A percentile compares a stretch with the other conserved stretches of the same genome.
Conservation (phyloP, 1,140 invertebrate species). For the Acromyrmex echinatior region DNA sequence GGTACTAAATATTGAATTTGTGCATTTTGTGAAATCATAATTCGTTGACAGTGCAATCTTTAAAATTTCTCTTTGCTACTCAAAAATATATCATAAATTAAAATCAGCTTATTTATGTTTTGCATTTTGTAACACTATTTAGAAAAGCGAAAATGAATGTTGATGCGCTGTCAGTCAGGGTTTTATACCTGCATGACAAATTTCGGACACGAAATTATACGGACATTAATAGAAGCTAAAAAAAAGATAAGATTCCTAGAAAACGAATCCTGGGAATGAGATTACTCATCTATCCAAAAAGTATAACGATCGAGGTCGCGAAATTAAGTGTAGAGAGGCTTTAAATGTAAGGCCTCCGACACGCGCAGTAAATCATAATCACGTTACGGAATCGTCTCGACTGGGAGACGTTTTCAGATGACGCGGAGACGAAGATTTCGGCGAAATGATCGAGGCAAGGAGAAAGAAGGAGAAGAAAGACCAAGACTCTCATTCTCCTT, state of each 20-base stretch:
- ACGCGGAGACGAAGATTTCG: slow-evolving; percentile 74
- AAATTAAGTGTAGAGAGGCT: slow-evolving; percentile 28
- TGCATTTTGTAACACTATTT: neutral
- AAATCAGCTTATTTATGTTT: slow-evolving; percentile 5
- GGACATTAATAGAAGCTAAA: slow-evolving; percentile 33
- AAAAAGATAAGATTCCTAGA: slow-evolving; percentile 51
- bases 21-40: slow-evolving; percentile 24
- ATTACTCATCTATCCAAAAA: slow-evolving; percentile 15
- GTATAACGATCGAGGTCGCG: slow-evolving; percentile 11
- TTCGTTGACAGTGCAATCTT: neutral
- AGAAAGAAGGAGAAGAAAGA: slow-evolving; percentile 7
- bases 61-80: neutral
- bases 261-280: slow-evolving; percentile 22
- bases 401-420: slow-evolving; percentile 73
- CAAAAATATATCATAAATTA: neutral
- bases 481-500: slow-evolving; percentile 38
- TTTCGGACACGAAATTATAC: slow-evolving; percentile 35
- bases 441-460: slow-evolving; percentile 70
- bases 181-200: slow-evolving; percentile 23
- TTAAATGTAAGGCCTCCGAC: slow-evolving; percentile 70
- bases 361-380: slow-evolving; percentile 80
- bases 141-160: neutral
- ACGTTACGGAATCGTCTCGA: slow-evolving; percentile 79
- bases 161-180: neutral
- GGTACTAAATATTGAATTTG: neutral